Conservation (phyloP, 2,888 invertebrate genomes). For the Anoncus sp. region DNA sequence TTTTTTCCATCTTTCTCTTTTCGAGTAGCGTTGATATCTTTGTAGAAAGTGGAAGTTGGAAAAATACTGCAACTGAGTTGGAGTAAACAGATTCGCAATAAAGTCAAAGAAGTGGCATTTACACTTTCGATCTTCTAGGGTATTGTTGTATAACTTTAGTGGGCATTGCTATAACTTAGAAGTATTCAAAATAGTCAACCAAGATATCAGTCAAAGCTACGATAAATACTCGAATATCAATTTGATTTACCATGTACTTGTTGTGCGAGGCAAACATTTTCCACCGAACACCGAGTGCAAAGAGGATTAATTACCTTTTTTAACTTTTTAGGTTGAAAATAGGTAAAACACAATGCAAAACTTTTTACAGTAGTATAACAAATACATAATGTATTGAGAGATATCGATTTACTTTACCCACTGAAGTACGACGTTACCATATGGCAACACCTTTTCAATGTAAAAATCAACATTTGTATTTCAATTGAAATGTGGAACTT, state of each 20-base stretch:
- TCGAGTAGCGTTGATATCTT: constrained; percentile 15
- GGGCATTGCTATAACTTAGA: neutral
- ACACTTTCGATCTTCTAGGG: constrained; percentile 10
- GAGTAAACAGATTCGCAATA: constrained; percentile 40
- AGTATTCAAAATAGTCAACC: constrained; percentile 8
- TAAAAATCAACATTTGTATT: too few species aligned
- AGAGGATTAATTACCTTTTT: too few species aligned
- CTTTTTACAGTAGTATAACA: too few species aligned
- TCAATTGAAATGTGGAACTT: too few species aligned
- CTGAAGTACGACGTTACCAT: too few species aligned
- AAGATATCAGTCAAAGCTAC: neutral
- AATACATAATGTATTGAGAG: too few species aligned
- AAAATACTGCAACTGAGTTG: constrained; percentile 26
- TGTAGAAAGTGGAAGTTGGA: constrained; percentile 20
- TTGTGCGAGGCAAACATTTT: too few species aligned
- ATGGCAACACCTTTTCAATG: neutral
- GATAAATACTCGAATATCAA: constrained; percentile 11
- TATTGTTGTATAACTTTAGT: neutral
- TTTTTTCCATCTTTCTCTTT: constrained; percentile 20
- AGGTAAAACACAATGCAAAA: too few species aligned
- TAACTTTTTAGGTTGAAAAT: too few species aligned
- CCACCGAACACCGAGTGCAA: too few species aligned
- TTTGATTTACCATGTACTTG: too few species aligned
- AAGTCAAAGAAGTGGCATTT: constrained; percentile 12
- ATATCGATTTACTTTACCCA: too few species aligned